Percentiles rank a stretch among this genome's conserved stretches.
These are phyloP conservation scores for Brachionus plicatilis DNA, from an alignment of 1,140 invertebrate genomes.

Conservation along the genomic window DNA sequence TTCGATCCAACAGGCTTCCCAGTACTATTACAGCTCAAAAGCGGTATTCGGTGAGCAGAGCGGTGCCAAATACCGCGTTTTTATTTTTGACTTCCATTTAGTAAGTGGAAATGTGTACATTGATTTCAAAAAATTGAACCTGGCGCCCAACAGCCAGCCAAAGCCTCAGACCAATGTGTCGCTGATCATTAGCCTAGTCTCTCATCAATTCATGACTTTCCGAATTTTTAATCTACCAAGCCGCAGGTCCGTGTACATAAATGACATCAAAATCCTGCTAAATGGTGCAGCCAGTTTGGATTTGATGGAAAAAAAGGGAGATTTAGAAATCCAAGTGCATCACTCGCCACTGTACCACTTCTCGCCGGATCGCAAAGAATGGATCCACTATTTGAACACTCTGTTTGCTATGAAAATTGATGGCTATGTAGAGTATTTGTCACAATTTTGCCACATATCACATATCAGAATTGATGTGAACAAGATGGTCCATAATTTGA, in stretches of 20 bases:
- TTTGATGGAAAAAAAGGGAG: neutral
- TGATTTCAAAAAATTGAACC: neutral
- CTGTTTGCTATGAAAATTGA: neutral
- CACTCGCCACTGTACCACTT: neutral
- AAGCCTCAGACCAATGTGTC: neutral
- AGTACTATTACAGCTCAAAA: neutral
- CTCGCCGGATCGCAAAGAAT: neutral
- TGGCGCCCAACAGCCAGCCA: neutral
- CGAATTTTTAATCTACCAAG: slow-evolving; percentile 17
- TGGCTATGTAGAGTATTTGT: slow-evolving; percentile 9
- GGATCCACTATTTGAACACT: neutral
- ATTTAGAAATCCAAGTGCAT: neutral
- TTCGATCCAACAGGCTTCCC: neutral
- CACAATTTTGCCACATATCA: neutral
- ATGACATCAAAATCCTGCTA: neutral
- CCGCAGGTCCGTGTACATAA: neutral
- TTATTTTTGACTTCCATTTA: slow-evolving; percentile 9
- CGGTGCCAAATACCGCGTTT: neutral
- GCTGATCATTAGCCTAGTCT: neutral
- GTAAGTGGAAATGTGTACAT: neutral
- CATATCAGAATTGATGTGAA: neutral
- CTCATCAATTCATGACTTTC: slow-evolving; percentile 14
- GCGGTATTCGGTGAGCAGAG: neutral
- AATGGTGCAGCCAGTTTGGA: slow-evolving; percentile 5
- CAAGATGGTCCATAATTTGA: neutral